These are phyloP conservation scores for Drosophila yooni DNA, from an alignment of 2,888 invertebrate species.

Conservation along the genomic window DNA sequence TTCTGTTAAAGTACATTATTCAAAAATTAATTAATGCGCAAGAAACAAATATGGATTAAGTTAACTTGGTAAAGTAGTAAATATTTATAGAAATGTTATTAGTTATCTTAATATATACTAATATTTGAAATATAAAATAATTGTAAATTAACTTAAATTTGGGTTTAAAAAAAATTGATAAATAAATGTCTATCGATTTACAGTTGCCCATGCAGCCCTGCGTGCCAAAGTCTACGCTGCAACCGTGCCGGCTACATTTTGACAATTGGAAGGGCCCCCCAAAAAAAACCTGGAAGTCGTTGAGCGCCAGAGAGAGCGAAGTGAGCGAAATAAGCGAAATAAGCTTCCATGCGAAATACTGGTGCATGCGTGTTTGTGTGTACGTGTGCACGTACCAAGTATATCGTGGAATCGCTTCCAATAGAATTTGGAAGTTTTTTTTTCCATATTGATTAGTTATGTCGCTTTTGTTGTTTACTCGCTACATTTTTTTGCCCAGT, in stretches of 20 bases:
- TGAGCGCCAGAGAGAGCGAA: slow-evolving; percentile 25
- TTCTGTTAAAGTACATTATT: background rate
- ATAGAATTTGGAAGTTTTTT: slow-evolving; percentile 81
- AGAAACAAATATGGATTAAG: background rate
- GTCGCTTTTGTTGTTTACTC: slow-evolving; percentile 85
- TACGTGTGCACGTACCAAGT: slow-evolving; percentile 46
- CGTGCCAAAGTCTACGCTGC: slow-evolving; percentile 6
- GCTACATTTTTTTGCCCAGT: slow-evolving; percentile 79
- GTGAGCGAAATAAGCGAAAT: slow-evolving; percentile 35
- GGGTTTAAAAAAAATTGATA: background rate
- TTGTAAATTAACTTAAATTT: background rate
- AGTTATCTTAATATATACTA: background rate
- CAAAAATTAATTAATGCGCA: too few species aligned
- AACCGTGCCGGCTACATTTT: slow-evolving; percentile 58
- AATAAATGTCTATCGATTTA: slow-evolving; percentile 15
- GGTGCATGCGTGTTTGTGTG: slow-evolving; percentile 62
- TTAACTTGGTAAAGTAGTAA: background rate
- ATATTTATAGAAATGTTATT: background rate
- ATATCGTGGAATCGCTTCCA: slow-evolving; percentile 65
- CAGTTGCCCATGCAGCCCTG: slow-evolving; percentile 26
- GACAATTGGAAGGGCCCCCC: slow-evolving; percentile 55
- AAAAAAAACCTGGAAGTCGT: slow-evolving; percentile 36
- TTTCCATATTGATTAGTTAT: slow-evolving; percentile 85
- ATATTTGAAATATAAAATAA: background rate
- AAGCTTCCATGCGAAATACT: slow-evolving; percentile 62